Base-by-base conservation (phyloP, 2,113 vertebrate genomes). In the Trinectes maculatus region DNA sequence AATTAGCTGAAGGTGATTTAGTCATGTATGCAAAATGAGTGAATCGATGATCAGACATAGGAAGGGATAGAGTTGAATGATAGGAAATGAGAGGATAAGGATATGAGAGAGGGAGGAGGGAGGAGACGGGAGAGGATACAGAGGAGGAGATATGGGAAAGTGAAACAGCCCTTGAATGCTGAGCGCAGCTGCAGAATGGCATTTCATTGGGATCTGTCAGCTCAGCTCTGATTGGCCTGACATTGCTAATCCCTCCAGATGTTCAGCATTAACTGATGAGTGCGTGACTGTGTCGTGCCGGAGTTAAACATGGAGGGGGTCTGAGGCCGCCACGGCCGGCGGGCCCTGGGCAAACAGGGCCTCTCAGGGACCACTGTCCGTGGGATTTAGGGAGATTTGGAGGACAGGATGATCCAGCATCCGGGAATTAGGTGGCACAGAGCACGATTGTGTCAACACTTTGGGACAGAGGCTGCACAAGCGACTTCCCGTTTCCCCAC, bases 121-220 rank as follows among this genome's bases (percentile, higher is more conserved):
- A 47, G 34, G 25, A 21, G 42, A 48, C 24, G 36, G 53, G 57
- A 69, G 64, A 58, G 74, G 33, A 65, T 59, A 47, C 43, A 22
- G 26, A 49, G 53, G 63, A 75, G 55, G 68, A 67, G 62, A 71
- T 71, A 67, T 28, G 52, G 43, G 70, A 80, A 84, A 31, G 69
- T 25, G 33, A 84, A 83, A n/a, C n/a, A 80, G 66, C 62, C 31
- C 71, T 61, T 89, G 66, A 93, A 92, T 83, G 81, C 86, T 63
- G 71, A 91, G 91, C 83, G 88, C 95, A 96, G 94, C 93, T 95
- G 93, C 90, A 92, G 85, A 92, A 87, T 78, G 85, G 88, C 82
- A 87, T 90, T 91, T 92, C 78, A 61, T 87, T 76, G 87, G 85
- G 91, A 92, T 94, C 92, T 90, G 87, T 94, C 92, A 93, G 91